A percentile compares a stretch with the other conserved stretches of the same genome.
phyloP scores from a whole-genome alignment of 2,113 vertebrate species.

The Merops nubicus region DNA sequence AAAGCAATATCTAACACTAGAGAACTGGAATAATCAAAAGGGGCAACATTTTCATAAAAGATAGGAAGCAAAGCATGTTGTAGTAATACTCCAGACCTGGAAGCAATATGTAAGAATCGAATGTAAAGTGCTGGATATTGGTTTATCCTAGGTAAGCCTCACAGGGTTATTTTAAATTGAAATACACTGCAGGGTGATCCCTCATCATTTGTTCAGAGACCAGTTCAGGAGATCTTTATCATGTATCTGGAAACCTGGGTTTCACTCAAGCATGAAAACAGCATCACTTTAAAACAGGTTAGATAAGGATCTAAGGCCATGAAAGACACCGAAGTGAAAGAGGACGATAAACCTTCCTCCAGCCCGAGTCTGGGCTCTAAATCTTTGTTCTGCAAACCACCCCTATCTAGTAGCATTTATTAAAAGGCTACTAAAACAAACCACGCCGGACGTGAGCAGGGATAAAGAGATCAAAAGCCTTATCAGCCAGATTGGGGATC shows the following conservation, averaged over 20 bases:
- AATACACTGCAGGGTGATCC: not conserved
- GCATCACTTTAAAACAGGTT: not conserved
- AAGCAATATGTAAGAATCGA: fast-evolving
- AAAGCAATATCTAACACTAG: fast-evolving
- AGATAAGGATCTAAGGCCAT: not conserved
- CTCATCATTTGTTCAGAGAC: not conserved
- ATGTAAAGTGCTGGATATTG: not conserved
- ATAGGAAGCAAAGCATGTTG: fast-evolving
- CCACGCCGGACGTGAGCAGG: fast-evolving
- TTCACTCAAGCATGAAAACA: not conserved
- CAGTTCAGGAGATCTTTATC: not conserved
- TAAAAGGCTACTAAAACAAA: not conserved
- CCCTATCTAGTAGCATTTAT: not conserved
- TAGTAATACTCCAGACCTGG: not conserved
- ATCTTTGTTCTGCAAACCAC: not conserved
- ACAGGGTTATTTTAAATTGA: not conserved
- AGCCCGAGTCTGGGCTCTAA: not conserved
- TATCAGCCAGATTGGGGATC: not conserved
- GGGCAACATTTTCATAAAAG: not conserved
- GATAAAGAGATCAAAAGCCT: not conserved
- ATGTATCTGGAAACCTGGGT: not conserved
- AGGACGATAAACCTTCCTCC: not conserved
- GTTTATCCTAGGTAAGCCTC: not conserved
- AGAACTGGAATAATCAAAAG: not conserved
- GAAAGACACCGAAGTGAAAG: not conserved